Conservation (phyloP, 2,113 vertebrate species). For the Clupea harengus region DNA sequence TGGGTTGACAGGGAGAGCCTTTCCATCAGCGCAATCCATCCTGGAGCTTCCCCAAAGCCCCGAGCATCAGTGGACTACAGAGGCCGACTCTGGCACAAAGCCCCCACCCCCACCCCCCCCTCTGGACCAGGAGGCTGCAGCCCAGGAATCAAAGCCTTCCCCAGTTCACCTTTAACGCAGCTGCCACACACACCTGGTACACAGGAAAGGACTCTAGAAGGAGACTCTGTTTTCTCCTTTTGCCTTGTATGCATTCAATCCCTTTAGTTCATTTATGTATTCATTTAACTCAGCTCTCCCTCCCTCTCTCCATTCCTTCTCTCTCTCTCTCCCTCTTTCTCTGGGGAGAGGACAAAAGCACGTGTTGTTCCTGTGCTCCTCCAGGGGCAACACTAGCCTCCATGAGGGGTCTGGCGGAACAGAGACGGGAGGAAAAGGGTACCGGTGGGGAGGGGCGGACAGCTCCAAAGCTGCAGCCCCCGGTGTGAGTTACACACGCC, state of each 20-base stretch:
- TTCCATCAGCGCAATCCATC: not conserved
- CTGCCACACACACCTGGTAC: slow-evolving; percentile 7
- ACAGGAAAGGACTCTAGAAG: slow-evolving; percentile 1
- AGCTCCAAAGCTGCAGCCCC: slow-evolving; percentile 27
- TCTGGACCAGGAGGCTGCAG: not conserved
- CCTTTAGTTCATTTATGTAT: slow-evolving; percentile 44
- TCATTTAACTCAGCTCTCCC: slow-evolving; percentile 55
- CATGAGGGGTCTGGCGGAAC: slow-evolving; percentile 45
- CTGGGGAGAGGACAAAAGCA: slow-evolving; percentile 65
- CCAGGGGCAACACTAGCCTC: slow-evolving; percentile 57
- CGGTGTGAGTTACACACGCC: slow-evolving; percentile 47
- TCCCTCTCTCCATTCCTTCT: not conserved
- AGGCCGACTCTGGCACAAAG: too few species aligned
- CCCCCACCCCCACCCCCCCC: not conserved
- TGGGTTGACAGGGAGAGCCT: not conserved
- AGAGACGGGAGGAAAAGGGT: slow-evolving; percentile 29
- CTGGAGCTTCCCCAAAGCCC: slow-evolving; percentile 4
- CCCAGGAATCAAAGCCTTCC: not conserved
- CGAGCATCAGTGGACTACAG: not conserved
- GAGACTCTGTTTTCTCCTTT: slow-evolving; percentile 49
- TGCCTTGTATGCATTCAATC: slow-evolving; percentile 47
- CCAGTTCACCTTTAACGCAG: not conserved
- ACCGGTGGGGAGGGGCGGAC: not conserved
- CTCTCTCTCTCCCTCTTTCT: slow-evolving; percentile 21
- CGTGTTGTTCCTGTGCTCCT: slow-evolving; percentile 65